Percentiles rank a stretch among this genome's conserved stretches.
These are phyloP conservation scores for Onychomys torridus DNA, from an alignment of 2,797 vertebrate genomes.

Conservation along the genomic window DNA sequence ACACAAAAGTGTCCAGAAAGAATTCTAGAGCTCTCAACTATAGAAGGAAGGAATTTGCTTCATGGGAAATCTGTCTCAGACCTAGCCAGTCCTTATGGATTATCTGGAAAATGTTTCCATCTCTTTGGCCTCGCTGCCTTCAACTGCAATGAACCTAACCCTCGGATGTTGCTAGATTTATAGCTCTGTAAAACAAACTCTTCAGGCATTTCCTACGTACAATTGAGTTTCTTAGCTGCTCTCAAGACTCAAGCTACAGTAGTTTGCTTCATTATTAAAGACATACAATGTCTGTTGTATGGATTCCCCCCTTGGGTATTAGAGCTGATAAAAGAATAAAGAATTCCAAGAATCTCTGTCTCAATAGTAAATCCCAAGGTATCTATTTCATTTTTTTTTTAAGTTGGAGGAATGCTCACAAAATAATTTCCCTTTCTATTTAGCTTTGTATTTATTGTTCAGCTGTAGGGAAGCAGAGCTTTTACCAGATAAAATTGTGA, in stretches of 20 bases:
- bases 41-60: constrained; percentile 51
- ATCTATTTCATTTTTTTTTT: constrained; percentile 65
- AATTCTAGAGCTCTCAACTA: constrained; percentile 22
- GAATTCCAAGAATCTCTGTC: constrained; percentile 78
- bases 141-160: constrained; percentile 66
- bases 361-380: constrained; percentile 81
- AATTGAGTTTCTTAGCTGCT: constrained; percentile 76
- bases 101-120: constrained; percentile 67
- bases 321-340: constrained; percentile 82
- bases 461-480: constrained; percentile 35
- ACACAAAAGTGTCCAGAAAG: neutral
- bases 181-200: constrained; percentile 80
- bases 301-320: constrained; percentile 79
- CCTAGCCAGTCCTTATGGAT: constrained; percentile 4
- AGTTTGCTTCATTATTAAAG: constrained; percentile 85
- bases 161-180: constrained; percentile 79
- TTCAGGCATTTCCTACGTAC: constrained; percentile 79
- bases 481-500: constrained; percentile 63
- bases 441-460: constrained; percentile 61
- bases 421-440: constrained; percentile 80
- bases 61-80: constrained; percentile 63
- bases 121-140: constrained; percentile 66
- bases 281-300: constrained; percentile 78
- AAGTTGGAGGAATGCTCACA: constrained; percentile 62
- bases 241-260: constrained; percentile 71